A percentile compares a stretch with the other conserved stretches of the same genome.
These are phyloP conservation scores for Parambassis ranga DNA, from an alignment of 2,797 vertebrate genomes.

Conservation along the genomic window DNA sequence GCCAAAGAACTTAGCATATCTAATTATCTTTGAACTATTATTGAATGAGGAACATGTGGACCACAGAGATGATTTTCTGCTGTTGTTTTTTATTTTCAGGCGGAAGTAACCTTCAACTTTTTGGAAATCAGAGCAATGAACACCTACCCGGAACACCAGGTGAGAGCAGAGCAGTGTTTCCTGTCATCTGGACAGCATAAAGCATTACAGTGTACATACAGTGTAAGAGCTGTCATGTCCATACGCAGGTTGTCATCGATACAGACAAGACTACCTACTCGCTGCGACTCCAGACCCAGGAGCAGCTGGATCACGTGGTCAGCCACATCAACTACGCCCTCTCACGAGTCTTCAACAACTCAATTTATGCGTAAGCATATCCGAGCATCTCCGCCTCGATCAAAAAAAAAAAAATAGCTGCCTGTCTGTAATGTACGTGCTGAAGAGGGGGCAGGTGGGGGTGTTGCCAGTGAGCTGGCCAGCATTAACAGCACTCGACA, in stretches of 20 bases:
- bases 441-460: slow-evolving; percentile 22
- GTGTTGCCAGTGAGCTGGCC: no score
- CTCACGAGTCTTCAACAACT: slow-evolving; percentile 89
- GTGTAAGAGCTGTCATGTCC: not conserved
- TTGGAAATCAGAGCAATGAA: slow-evolving; percentile 90
- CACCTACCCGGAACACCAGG: slow-evolving; percentile 87
- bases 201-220: not conserved
- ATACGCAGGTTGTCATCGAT: slow-evolving; percentile 85
- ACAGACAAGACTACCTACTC: slow-evolving; percentile 88
- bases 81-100: slow-evolving; percentile 75
- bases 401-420: not conserved
- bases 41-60: not conserved
- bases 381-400: not conserved
- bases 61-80: not conserved
- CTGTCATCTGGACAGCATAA: not conserved
- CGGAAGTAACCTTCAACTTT: slow-evolving; percentile 91
- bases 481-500: slow-evolving; percentile 42
- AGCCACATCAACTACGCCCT: slow-evolving; percentile 87
- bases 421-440: slow-evolving; percentile 3
- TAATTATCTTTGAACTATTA: no score
- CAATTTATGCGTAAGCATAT: slow-evolving; percentile 82
- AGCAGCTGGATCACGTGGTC: slow-evolving; percentile 87
- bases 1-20: no score
- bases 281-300: slow-evolving; percentile 82
- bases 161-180: slow-evolving; percentile 27